A percentile compares a stretch with the other conserved stretches of the same genome.
Evolutionary conservation across 2,797 vertebrate genomes (phyloP).

Genomic region (Urophycis tenuis): DNA sequence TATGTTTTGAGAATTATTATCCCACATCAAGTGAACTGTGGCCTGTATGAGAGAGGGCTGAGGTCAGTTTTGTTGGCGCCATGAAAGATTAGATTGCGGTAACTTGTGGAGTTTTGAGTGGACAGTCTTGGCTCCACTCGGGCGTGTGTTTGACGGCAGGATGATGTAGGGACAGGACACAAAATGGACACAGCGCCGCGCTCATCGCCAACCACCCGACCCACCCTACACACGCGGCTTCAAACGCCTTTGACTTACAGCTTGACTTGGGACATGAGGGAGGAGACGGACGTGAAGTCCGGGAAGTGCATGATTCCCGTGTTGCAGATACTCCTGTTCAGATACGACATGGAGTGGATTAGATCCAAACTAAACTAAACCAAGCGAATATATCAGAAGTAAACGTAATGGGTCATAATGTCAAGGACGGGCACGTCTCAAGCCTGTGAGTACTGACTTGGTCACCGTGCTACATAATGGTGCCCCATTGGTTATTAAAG

Average conservation of each 20-base stretch:
- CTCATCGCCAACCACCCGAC: neutral
- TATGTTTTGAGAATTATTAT: constrained; percentile 25
- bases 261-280: constrained; percentile 70
- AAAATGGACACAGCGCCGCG: neutral
- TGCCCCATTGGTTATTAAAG: neutral
- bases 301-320: constrained; percentile 85
- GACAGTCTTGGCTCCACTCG: neutral
- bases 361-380: no score
- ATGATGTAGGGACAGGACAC: neutral
- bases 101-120: neutral
- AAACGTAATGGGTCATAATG: neutral
- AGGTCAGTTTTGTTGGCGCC: neutral
- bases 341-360: constrained; percentile 16
- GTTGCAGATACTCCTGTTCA: constrained; percentile 88
- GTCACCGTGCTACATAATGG: neutral
- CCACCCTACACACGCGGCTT: no score
- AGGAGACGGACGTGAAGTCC: constrained; percentile 77
- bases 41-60: constrained; percentile 23
- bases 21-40: constrained; percentile 37
- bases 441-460: neutral
- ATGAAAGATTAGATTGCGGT: neutral
- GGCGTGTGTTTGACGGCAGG: neutral
- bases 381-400: no score
- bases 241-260: constrained; percentile 66
- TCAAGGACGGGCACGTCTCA: neutral